A percentile compares a stretch with the other conserved stretches of the same genome.
These are phyloP conservation scores for Prochilodus magdalenae DNA, from an alignment of 2,113 vertebrate species.

Conservation along the genomic window DNA sequence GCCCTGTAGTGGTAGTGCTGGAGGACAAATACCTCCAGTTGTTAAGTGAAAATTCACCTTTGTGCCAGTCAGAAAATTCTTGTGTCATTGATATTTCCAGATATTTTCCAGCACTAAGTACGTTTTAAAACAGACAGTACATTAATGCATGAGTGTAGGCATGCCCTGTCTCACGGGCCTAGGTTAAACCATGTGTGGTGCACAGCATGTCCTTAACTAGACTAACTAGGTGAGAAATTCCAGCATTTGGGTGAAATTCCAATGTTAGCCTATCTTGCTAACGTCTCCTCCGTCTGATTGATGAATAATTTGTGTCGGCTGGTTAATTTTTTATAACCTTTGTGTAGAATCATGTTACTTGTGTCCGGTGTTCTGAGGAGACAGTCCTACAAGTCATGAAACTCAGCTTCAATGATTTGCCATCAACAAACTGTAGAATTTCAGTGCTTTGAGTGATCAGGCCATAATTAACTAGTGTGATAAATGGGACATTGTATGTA, in stretches of 20 bases:
- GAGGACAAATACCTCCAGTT: not conserved
- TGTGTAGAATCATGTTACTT: constrained; percentile 71
- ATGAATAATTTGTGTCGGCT: constrained; percentile 65
- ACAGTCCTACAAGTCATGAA: constrained; percentile 47
- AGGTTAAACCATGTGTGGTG: constrained; percentile 9
- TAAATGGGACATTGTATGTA: not conserved
- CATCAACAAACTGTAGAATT: not conserved
- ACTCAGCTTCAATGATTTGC: constrained; percentile 61
- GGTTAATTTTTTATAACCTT: constrained; percentile 75
- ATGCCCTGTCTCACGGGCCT: not conserved
- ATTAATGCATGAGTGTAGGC: not conserved
- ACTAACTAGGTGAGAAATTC: constrained; percentile 32
- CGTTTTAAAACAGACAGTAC: not conserved
- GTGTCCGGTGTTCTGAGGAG: constrained; percentile 52
- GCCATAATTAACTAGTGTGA: not conserved
- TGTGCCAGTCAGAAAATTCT: not conserved
- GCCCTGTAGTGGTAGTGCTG: not conserved
- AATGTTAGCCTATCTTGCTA: constrained; percentile 37
- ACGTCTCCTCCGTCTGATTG: constrained; percentile 30
- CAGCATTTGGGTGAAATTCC: constrained; percentile 43
- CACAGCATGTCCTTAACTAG: constrained; percentile 1
- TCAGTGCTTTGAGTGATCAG: not conserved
- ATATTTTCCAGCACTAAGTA: not conserved
- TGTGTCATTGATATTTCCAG: not conserved
- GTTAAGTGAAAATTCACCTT: not conserved